These are phyloP conservation scores for Poeciliopsis turneri DNA, from an alignment of 2,797 vertebrate species.

Conservation along the genomic window DNA sequence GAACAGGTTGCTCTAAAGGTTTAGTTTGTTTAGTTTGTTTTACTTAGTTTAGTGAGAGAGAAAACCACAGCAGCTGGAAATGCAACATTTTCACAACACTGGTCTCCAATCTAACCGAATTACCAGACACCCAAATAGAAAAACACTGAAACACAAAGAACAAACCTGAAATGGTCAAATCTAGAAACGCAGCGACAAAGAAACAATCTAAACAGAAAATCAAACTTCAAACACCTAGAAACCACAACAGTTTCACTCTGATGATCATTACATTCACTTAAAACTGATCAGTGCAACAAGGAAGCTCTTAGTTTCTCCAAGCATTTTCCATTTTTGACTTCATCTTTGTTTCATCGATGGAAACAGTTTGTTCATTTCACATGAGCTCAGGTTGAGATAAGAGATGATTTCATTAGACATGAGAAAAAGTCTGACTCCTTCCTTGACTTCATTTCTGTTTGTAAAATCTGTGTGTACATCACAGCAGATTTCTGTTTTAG, in stretches of 20 bases:
- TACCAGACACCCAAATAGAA: too few relatives aligned
- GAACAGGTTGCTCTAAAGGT: too few relatives aligned
- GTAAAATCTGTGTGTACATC: background rate
- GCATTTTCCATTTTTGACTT: background rate
- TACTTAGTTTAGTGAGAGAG: too few relatives aligned
- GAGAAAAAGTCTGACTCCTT: background rate
- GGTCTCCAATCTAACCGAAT: too few relatives aligned
- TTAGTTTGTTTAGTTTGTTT: too few relatives aligned
- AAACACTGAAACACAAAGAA: background rate
- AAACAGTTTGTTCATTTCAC: background rate
- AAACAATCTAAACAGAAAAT: background rate
- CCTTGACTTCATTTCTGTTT: background rate
- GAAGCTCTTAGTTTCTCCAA: background rate
- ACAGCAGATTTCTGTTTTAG: too few relatives aligned
- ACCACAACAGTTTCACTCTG: background rate
- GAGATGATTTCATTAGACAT: background rate
- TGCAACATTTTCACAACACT: too few relatives aligned
- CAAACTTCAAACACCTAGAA: background rate
- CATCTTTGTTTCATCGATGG: background rate
- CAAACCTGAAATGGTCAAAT: background rate
- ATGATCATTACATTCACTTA: background rate
- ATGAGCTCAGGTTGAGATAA: background rate
- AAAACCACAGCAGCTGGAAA: too few relatives aligned
- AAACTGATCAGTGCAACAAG: background rate
- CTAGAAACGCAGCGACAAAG: background rate